Evolutionary conservation across 2,113 vertebrate species (phyloP).

Genomic region (Tetrao urogallus): DNA sequence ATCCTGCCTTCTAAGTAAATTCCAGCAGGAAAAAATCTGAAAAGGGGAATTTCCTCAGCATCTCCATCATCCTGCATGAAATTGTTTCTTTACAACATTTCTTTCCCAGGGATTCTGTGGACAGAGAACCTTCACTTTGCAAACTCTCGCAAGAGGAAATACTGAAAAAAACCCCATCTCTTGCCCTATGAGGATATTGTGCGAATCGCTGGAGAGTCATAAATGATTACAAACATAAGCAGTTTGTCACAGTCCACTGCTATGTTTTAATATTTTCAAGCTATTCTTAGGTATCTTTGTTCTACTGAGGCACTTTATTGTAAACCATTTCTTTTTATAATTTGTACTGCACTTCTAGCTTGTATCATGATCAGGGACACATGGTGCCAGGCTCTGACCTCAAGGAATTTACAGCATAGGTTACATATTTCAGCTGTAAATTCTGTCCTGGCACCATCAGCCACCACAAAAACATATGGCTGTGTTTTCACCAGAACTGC

Average conservation of each 20-base stretch:
- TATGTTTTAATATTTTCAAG: not conserved
- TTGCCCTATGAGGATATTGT: not conserved
- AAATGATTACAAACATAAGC: not conserved
- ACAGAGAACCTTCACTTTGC: not conserved
- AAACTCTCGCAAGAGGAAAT: not conserved
- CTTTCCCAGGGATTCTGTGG: not conserved
- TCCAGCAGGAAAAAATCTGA: not conserved
- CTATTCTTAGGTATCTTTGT: not conserved
- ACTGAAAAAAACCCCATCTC: not conserved
- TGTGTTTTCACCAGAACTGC: not conserved
- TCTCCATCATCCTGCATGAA: not conserved
- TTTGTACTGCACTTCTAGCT: not conserved
- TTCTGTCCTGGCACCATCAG: not conserved
- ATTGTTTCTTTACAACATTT: not conserved
- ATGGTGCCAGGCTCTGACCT: not conserved
- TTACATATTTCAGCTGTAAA: not conserved
- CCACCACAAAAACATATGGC: accelerated
- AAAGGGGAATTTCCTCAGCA: not conserved
- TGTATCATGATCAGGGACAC: not conserved
- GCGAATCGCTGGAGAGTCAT: not conserved
- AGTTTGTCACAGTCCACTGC: not conserved
- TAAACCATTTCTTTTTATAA: not conserved
- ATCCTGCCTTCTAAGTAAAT: not conserved
- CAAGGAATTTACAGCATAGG: not conserved
- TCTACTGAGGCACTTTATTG: not conserved